Evolutionary conservation across 2,888 invertebrate species (phyloP), one percentile per base, ranked within the genome.

Genomic region (Sphaerophoria taeniata): DNA sequence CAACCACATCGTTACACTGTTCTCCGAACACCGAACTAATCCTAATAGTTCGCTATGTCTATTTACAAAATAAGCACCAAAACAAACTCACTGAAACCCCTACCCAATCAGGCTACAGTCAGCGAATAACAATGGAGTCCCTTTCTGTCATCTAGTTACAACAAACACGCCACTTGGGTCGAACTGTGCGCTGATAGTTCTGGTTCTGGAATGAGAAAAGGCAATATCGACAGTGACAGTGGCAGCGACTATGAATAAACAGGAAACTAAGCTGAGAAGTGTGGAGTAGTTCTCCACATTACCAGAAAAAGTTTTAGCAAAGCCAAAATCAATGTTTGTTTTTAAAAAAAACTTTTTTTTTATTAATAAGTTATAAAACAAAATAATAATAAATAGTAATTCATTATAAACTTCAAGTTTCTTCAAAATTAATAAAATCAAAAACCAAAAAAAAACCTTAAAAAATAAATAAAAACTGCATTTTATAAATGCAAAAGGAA

Each of bases 81-180:
- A 81, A 82, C 82, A 72, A 82, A 73, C 53, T 43, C 33, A 34
- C 63, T 47, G 39, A 16, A 16, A 5, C 36, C 14, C 14, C 11
- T 47, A 11, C 12, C 53, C 53, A 51, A 49, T n/a, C 47, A 49
- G 9, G 31, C 60, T 71, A 72, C 55, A 69, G 73, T 78, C 61
- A 58, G 53, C 24, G 69, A 61, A 61, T 67, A 75, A 84, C 84
- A 84, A 84, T 84, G 61, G 75, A 53, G 39, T 51, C 39, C 67
- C 51, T n/a, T 75, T 60, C 69, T 67, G 75, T 70, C 67, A 55
- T 55, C 45, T 14, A 70, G 75, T 75, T 78, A 83, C 73, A 78
- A 78, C 74, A 78, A 74, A 63, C 70, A 70, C 45, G n/a, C n/a
- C 58, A 61, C 61, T 47, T 47, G 6, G 61, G 45, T 11, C 31